phyloP scores from a whole-genome alignment of 2,113 vertebrate genomes.

The Progne subis region DNA sequence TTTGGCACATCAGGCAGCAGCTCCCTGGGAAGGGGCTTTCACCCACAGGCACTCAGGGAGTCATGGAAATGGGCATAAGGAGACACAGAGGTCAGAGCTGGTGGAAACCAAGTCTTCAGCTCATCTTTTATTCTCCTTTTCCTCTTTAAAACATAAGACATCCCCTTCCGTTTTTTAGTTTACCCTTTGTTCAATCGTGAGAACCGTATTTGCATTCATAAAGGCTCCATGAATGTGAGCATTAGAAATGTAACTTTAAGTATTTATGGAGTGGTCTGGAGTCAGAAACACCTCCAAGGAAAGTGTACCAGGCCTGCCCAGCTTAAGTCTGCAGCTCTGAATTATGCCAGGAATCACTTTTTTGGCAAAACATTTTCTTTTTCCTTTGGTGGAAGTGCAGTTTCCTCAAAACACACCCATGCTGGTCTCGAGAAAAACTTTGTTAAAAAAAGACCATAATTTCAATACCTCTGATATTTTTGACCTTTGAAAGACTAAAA shows the following conservation, averaged over 20 bases:
- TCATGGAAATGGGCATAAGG: neutral
- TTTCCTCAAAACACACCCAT: neutral
- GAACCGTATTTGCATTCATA: neutral
- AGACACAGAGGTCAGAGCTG: neutral
- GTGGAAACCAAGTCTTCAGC: neutral
- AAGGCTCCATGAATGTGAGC: neutral
- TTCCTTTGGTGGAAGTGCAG: neutral
- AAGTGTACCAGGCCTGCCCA: neutral
- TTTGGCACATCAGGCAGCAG: neutral
- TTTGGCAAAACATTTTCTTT: neutral
- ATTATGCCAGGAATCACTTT: neutral
- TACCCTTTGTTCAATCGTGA: neutral
- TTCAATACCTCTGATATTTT: neutral
- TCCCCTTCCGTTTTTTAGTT: neutral
- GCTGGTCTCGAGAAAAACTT: neutral
- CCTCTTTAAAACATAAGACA: neutral
- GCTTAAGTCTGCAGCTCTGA: neutral
- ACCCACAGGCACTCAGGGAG: neutral
- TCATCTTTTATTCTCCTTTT: neutral
- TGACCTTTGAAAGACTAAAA: neutral
- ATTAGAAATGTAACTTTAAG: neutral
- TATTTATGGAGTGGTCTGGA: neutral
- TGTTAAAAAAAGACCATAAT: neutral
- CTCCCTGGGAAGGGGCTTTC: neutral
- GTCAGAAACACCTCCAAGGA: neutral